Conservation (phyloP, 2,797 vertebrate species). For the Anguilla megastoma region DNA sequence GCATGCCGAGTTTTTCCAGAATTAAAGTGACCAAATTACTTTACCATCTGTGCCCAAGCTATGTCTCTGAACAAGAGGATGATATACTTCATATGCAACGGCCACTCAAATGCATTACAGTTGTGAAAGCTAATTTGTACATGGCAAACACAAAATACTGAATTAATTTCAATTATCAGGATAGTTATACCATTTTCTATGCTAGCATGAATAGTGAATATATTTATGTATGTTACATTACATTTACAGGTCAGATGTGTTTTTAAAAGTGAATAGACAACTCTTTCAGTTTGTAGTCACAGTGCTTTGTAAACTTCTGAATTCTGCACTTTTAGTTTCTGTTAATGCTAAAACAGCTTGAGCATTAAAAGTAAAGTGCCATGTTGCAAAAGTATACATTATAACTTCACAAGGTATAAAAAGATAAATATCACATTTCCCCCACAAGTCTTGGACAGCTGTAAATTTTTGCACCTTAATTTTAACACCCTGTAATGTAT, state of each 20-base stretch:
- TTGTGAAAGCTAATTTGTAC: not conserved
- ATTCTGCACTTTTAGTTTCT: not conserved
- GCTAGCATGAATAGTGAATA: not conserved
- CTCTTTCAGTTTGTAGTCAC: not conserved
- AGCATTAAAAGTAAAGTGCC: not conserved
- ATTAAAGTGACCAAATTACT: not conserved
- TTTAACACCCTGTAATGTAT: conserved; percentile 15
- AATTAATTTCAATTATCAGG: not conserved
- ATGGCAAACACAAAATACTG: not conserved
- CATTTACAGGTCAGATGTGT: not conserved
- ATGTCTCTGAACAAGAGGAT: not conserved
- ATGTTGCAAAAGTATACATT: not conserved
- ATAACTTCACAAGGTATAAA: not conserved
- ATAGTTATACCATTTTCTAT: not conserved
- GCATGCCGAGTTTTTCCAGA: not conserved
- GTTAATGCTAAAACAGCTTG: not conserved
- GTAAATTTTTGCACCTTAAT: not conserved
- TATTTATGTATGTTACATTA: not conserved
- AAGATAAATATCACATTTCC: not conserved
- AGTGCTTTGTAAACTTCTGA: not conserved
- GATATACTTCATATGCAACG: not conserved
- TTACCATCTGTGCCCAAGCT: not conserved
- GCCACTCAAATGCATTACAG: not conserved
- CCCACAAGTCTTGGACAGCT: not conserved
- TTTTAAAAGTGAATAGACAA: not conserved